Evolutionary conservation across 2,113 vertebrate genomes (phyloP), one percentile per base, ranked within the genome.

Genomic region (Ranitomeya variabilis): DNA sequence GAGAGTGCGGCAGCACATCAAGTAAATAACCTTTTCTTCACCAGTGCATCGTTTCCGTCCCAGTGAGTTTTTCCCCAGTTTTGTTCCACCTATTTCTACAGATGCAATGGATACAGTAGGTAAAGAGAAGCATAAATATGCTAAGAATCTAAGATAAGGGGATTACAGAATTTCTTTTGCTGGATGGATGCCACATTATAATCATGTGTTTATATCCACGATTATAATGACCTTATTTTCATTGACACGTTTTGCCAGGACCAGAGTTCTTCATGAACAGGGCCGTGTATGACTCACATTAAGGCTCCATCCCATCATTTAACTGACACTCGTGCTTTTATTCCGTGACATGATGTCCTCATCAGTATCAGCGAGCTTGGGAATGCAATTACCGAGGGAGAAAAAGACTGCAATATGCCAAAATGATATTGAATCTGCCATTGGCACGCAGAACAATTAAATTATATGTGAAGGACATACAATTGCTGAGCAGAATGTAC

Each of bases 381-480:
- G 45, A 88, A 88, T 84, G 80, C 87, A 88, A 88, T 88, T 88
- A 88, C 37, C 16, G 60, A 77, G 59, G 80, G 54, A 82, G 69
- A 12, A 69, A 71, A 83, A 82, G 51, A 80, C 23, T 81, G 77
- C 77, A 80, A 88, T 73, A 88, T 84, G 80, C 69, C 87, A 83
- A 88, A 71, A 83, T 88, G 37, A 88, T 77, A 88, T 76, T 88
- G 87, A 54, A 60, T 83, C 66, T 88, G 79, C 86, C 79, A 88
- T 45, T 88, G 87, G 87, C 87, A 76, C 71, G 66, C 57, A n/a
- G 51, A 83, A 62, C 80, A 78, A 88, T 88, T 51, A 84, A 66
- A 88, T 88, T 88, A 88, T 88, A 78, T 37, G 87, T 84, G 87
- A 88, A 88, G 87, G 80, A 77, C 80, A 88, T 73, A 77, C 80